Evolutionary conservation across 1,140 invertebrate genomes (phyloP).

Genomic region (Mizuhopecten yessoensis): DNA sequence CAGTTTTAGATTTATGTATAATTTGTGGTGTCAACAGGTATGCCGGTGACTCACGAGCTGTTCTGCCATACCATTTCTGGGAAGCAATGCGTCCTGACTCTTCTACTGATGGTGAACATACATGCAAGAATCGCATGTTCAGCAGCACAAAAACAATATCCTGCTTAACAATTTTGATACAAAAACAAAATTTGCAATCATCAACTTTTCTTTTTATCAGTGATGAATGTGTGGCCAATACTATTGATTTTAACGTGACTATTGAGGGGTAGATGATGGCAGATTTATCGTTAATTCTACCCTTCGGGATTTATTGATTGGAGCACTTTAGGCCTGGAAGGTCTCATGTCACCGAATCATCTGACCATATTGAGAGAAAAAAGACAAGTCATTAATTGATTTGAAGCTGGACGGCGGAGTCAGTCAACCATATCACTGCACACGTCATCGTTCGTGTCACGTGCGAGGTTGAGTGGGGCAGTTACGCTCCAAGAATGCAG

Average conservation of each 20-base stretch:
- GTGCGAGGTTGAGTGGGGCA: not conserved
- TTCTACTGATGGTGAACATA: not conserved
- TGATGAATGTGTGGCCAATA: not conserved
- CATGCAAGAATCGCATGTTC: not conserved
- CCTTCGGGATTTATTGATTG: no score
- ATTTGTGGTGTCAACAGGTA: not conserved
- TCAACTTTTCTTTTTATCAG: constrained; percentile 10
- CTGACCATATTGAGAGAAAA: not conserved
- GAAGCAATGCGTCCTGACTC: not conserved
- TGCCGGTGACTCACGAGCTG: not conserved
- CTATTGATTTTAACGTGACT: not conserved
- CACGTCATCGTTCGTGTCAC: not conserved
- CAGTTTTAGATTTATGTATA: not conserved
- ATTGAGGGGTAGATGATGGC: not conserved
- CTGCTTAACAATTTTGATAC: not conserved
- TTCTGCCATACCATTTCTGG: not conserved
- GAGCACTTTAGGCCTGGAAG: not conserved
- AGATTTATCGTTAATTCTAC: not conserved
- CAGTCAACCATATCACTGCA: not conserved
- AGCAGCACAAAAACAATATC: not conserved
- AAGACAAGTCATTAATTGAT: not conserved
- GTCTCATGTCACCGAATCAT: not conserved
- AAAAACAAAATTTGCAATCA: not conserved
- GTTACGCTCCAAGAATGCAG: not conserved
- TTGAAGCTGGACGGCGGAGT: not conserved